Percentiles rank a stretch among this genome's conserved stretches.
Evolutionary conservation across 1,140 invertebrate genomes (phyloP).

Genomic region (Euura lappo): DNA sequence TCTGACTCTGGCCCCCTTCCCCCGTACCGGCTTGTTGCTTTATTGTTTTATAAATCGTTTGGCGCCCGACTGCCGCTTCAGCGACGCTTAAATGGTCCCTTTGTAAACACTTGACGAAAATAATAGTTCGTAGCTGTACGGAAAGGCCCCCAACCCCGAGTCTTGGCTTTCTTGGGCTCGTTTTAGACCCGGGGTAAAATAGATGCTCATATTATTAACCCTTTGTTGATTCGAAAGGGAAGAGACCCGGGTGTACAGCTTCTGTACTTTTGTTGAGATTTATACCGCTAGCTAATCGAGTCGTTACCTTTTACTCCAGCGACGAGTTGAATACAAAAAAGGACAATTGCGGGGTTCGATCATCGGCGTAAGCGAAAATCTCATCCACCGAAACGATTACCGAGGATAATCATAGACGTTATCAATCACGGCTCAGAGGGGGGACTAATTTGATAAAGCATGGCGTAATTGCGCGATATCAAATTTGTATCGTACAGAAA

Average conservation of each 20-base stretch:
- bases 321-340: too few species aligned
- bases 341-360: too few species aligned
- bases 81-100: slow-evolving; percentile 6
- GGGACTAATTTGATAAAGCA: too few species aligned
- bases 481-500: too few species aligned
- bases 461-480: too few species aligned
- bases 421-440: too few species aligned
- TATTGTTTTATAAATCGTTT: slow-evolving; percentile 7
- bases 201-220: background rate
- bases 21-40: background rate
- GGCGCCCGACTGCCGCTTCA: background rate
- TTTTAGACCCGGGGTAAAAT: slow-evolving; percentile 1
- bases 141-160: background rate
- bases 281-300: slow-evolving; percentile 12
- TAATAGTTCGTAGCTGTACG: background rate
- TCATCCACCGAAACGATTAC: too few species aligned
- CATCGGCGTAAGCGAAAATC: too few species aligned
- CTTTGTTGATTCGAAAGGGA: too few species aligned
- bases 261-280: slow-evolving; percentile 35
- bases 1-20: background rate
- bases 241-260: slow-evolving; percentile 26
- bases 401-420: too few species aligned
- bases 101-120: background rate
- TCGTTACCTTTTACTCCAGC: too few species aligned
- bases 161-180: background rate